Evolutionary conservation across 1,140 invertebrate genomes (phyloP).

Genomic region (Maniola jurtina): DNA sequence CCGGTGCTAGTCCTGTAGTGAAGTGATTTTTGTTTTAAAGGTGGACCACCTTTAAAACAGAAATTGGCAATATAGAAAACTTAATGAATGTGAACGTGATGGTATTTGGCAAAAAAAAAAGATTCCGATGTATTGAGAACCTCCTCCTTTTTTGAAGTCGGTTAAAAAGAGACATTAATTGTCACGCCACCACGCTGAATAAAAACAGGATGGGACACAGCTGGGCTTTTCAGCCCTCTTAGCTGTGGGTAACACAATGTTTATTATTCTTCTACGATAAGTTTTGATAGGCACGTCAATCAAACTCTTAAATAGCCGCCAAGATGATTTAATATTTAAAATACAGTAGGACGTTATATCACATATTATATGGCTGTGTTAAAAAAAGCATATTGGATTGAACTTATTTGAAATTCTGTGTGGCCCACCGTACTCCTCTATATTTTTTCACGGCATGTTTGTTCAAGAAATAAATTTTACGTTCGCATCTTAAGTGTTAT

Average conservation of each 20-base stretch:
- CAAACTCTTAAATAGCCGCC: constrained; percentile 2
- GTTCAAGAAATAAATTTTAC: constrained; percentile 34
- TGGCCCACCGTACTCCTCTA: constrained; percentile 16
- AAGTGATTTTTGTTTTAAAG: too few relatives aligned
- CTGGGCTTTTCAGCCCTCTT: background rate
- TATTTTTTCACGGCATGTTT: constrained; percentile 31
- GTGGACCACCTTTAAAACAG: too few relatives aligned
- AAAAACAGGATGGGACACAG: too few relatives aligned
- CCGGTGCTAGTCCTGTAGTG: too few relatives aligned
- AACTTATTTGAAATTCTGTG: constrained; percentile 16
- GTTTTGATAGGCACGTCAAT: background rate
- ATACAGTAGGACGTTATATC: background rate
- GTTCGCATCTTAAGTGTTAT: constrained; percentile 26
- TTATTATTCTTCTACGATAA: background rate
- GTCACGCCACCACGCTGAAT: too few relatives aligned
- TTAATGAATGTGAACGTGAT: too few relatives aligned
- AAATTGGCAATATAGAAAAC: too few relatives aligned
- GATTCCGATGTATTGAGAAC: too few relatives aligned
- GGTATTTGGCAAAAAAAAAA: too few relatives aligned
- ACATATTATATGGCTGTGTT: background rate
- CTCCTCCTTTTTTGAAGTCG: too few relatives aligned
- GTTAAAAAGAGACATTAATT: too few relatives aligned
- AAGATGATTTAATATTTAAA: background rate
- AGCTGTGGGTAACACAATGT: background rate
- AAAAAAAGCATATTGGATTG: background rate